Base-by-base conservation (phyloP, 92 coral and sea anemone genomes). In the Anthopleura xanthogrammica region DNA sequence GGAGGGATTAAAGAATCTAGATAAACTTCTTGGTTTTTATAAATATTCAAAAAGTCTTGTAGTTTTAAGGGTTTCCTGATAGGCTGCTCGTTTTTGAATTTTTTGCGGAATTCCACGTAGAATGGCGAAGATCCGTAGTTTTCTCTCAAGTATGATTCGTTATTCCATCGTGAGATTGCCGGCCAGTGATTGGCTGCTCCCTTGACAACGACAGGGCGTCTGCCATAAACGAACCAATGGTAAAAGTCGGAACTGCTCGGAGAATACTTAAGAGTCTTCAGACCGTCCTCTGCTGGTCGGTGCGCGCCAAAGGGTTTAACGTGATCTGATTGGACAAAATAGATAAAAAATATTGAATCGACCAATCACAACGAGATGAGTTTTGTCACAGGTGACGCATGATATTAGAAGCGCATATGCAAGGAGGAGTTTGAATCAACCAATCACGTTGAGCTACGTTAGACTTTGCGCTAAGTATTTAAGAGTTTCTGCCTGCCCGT, bases 161-260 rank as follows among this genome's bases (percentile, higher is more conserved):
- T 94, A 12, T 66, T 85, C 99, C 99, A 97, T 50, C 85, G 85
- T 58, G 90, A 80, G 36, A 89, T 81, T 23, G 99, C 98, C 12
- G 95, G 95, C 99, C 99, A 97, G 85, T 94, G 92, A 43, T 79
- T 86, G 75, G 95, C 99, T 17, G 93, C 98, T n/a, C 86, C 88
- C 39, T 93, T 92, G n/a, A 97, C 88, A 13, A 97, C 90, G 16
- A 92, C 96, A 7, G 99, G 99, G 78, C 78, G 83, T 83, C 99
- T 77, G 22, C 88, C 85, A 75, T 89, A 88, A 36, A 97, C 87
- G 29, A 85, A 97, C 73, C 95, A 89, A 68, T 91, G 87, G 77
- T 97, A 97, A 78, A 97, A 97, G 87, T 90, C 94, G 19, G 90
- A 83, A 1, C 98, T 87, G 82, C 96, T 88, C 7, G 97, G 98